Base-by-base conservation (phyloP, 2,113 vertebrate species). In the Phyllostomus discolor region DNA sequence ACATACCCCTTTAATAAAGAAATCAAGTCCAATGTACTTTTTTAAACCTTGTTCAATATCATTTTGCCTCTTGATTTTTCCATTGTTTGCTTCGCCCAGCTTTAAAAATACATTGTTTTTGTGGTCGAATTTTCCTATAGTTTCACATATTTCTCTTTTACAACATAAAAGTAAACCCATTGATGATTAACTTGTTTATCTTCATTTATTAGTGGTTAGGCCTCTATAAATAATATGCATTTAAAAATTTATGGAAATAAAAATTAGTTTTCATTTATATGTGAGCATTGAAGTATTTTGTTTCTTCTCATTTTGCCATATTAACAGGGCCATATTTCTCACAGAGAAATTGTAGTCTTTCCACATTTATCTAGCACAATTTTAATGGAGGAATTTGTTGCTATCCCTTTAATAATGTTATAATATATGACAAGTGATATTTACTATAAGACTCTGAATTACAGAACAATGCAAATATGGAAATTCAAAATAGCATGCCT, bases 171-270 rank as follows among this genome's bases (percentile, higher is more conserved):
- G 19, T 54, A 91, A 79, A 10, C 15, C 83, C 31, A 10, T 17
- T 69, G 43, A 54, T 52, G 62, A 46, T 64, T 88, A 73, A 78
- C 19, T 81, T 84, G 28, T 11, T 79, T 83, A 38, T 72, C 17
- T 79, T 95, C 35, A 83, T 72, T 66, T 88, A 41, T 22, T 88
- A 93, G 10, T 73, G 35, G 6, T 59, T 92, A 50, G 33, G n/a
- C 54, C 19, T 43, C 73, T 72, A 80, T 90, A 85, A 87, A 82
- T 46, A 73, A 66, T 46, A 50, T 17, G 16, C 6, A 82, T 83
- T 93, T 95, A 5, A 90, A 94, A 62, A 73, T 79, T 69, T 76
- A 88, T 91, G 17, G 14, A 93, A 86, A 89, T 64, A 73, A 59
- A 41, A 59, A 46, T 41, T 31, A 41, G 41, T 72, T 95, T 66